A percentile compares a stretch with the other conserved stretches of the same genome.
These are phyloP conservation scores for Sigmodon hispidus DNA, from an alignment of 2,113 vertebrate species.

Conservation along the genomic window DNA sequence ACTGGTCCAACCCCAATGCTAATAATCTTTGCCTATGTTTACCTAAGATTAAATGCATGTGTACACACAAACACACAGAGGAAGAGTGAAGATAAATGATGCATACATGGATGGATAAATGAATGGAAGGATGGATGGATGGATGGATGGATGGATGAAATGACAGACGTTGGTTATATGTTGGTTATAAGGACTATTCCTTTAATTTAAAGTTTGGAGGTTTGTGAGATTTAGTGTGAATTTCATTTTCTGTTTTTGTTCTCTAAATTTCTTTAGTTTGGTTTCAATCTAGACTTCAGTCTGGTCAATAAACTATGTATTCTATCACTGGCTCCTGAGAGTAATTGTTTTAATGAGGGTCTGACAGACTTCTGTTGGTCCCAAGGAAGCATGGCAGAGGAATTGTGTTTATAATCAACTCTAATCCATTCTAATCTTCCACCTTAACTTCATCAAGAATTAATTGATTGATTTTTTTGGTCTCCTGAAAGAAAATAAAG, in stretches of 20 bases:
- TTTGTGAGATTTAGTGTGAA: neutral
- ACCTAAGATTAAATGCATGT: neutral
- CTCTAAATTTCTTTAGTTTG: neutral
- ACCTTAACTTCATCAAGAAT: conserved; percentile 68
- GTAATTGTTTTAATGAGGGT: conserved; percentile 86
- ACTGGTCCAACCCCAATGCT: neutral
- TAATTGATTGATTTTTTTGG: conserved; percentile 85
- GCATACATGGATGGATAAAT: neutral
- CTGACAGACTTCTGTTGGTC: conserved; percentile 60
- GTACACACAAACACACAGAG: neutral
- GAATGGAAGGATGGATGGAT: neutral
- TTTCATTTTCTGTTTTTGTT: neutral
- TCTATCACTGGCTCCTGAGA: conserved; percentile 53
- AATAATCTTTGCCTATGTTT: neutral
- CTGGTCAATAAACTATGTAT: neutral
- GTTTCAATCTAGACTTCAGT: neutral
- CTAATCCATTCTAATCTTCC: conserved; percentile 83
- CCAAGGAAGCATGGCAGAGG: conserved; percentile 80
- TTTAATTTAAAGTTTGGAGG: neutral
- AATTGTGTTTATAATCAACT: conserved; percentile 84
- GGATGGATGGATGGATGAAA: neutral
- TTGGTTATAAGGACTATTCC: neutral
- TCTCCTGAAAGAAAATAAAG: conserved; percentile 84
- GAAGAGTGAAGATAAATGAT: neutral
- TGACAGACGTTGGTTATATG: neutral